phyloP scores from a whole-genome alignment of 2,888 invertebrate species.

The Synanthedon formicaeformis region DNA sequence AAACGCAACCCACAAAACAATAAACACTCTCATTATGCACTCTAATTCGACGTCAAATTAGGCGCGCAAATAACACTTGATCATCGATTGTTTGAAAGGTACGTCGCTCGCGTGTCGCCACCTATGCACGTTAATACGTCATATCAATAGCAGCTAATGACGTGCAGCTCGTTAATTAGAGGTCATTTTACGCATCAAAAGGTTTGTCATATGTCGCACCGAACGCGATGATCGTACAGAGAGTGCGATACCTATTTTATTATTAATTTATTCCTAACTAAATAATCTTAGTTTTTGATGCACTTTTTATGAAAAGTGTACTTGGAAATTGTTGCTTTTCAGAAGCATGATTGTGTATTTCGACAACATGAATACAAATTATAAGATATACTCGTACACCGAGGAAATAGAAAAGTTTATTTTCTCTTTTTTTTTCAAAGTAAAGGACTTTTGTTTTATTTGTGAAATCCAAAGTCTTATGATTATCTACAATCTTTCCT shows the following conservation, averaged over 20 bases:
- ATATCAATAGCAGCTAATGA: conserved; percentile 40
- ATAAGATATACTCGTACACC: too few species aligned
- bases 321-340: too few species aligned
- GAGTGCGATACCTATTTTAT: conserved; percentile 1
- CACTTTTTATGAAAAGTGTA: too few species aligned
- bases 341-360: too few species aligned
- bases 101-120: conserved; percentile 15
- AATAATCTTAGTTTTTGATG: too few species aligned
- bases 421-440: too few species aligned
- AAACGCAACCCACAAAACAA: conserved; percentile 10
- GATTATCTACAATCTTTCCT: too few species aligned
- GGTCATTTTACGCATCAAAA: conserved; percentile 32
- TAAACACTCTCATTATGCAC: conserved; percentile 15
- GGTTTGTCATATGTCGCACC: conserved; percentile 13
- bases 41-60: conserved; percentile 14
- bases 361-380: too few species aligned
- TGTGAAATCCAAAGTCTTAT: too few species aligned
- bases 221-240: conserved; percentile 20
- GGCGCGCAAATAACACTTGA: neutral
- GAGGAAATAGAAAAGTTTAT: too few species aligned
- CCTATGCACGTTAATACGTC: conserved; percentile 20
- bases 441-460: too few species aligned
- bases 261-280: neutral
- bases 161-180: conserved; percentile 36
- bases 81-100: too few species aligned